These are phyloP conservation scores for Hassar affinis DNA, from an alignment of 2,113 vertebrate genomes.

Conservation along the genomic window DNA sequence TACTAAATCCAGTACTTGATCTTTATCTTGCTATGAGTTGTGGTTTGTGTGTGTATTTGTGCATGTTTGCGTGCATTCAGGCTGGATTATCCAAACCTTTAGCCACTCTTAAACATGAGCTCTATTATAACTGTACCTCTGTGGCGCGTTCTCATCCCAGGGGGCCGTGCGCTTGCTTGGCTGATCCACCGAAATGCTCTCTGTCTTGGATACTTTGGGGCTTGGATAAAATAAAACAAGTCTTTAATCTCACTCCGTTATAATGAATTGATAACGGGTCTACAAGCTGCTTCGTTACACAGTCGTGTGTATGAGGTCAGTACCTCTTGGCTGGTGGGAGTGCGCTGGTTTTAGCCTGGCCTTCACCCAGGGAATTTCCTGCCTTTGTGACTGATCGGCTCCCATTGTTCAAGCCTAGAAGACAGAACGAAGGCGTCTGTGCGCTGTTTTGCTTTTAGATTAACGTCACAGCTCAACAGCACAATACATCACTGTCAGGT, in stretches of 20 bases:
- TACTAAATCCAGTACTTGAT: constrained; percentile 24
- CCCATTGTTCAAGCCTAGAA: constrained; percentile 62
- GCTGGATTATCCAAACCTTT: background rate
- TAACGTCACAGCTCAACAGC: constrained; percentile 4
- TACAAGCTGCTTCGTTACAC: background rate
- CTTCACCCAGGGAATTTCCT: constrained; percentile 75
- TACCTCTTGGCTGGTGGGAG: constrained; percentile 62
- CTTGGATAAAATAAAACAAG: constrained; percentile 56
- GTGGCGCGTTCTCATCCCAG: constrained; percentile 81
- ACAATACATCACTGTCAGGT: constrained; percentile 25
- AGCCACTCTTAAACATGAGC: background rate
- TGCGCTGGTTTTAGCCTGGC: constrained; percentile 73
- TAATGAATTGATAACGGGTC: background rate
- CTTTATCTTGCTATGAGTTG: background rate
- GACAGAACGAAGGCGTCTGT: constrained; percentile 26
- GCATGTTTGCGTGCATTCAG: background rate
- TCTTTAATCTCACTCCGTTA: background rate
- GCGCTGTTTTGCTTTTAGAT: constrained; percentile 5
- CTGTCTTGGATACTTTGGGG: constrained; percentile 78
- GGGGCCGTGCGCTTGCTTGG: constrained; percentile 75
- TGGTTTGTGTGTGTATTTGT: background rate
- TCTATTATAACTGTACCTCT: constrained; percentile 67
- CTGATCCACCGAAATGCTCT: constrained; percentile 72
- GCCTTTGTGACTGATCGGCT: constrained; percentile 62
- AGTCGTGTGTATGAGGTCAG: constrained; percentile 1